Percentiles rank a stretch among this genome's conserved stretches.
These are phyloP conservation scores for Halictus rubicundus DNA, from an alignment of 1,140 invertebrate genomes.

Conservation along the genomic window DNA sequence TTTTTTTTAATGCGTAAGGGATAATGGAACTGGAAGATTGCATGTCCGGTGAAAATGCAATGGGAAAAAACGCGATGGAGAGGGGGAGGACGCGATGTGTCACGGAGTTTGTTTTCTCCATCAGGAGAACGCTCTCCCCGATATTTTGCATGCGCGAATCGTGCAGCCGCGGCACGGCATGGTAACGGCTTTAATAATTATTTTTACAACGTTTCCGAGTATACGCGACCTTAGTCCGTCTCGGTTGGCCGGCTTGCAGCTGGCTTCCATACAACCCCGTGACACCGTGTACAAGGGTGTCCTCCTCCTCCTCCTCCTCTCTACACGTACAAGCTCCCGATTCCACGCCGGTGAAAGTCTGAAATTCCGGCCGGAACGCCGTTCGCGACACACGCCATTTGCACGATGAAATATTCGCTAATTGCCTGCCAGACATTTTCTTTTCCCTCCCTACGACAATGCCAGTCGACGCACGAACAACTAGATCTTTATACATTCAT, in stretches of 20 bases:
- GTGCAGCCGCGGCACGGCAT: slow-evolving; percentile 34
- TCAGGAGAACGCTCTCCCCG: not conserved
- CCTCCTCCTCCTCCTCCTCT: slow-evolving; percentile 33
- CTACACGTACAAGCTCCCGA: slow-evolving; percentile 68
- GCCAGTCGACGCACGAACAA: too few relatives aligned
- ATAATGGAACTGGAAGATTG: not conserved
- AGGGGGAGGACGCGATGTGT: not conserved
- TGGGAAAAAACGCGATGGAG: not conserved
- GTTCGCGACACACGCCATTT: slow-evolving; percentile 70
- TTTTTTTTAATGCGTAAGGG: too few relatives aligned
- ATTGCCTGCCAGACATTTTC: too few relatives aligned
- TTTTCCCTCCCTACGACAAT: too few relatives aligned
- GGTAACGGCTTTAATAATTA: slow-evolving; percentile 81
- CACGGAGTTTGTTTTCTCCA: slow-evolving; percentile 4
- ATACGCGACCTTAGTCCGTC: slow-evolving; percentile 74
- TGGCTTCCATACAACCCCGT: slow-evolving; percentile 77
- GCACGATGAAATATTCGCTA: slow-evolving; percentile 62
- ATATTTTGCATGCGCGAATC: slow-evolving; percentile 2
- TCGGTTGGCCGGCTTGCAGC: slow-evolving; percentile 79
- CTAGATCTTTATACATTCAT: too few relatives aligned
- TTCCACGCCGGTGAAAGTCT: slow-evolving; percentile 21
- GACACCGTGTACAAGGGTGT: slow-evolving; percentile 75
- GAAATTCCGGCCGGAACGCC: slow-evolving; percentile 62
- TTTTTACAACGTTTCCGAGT: slow-evolving; percentile 81
- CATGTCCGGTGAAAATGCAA: not conserved